Base-by-base conservation (phyloP, 2,113 vertebrate species). In the Hymenochirus boettgeri region DNA sequence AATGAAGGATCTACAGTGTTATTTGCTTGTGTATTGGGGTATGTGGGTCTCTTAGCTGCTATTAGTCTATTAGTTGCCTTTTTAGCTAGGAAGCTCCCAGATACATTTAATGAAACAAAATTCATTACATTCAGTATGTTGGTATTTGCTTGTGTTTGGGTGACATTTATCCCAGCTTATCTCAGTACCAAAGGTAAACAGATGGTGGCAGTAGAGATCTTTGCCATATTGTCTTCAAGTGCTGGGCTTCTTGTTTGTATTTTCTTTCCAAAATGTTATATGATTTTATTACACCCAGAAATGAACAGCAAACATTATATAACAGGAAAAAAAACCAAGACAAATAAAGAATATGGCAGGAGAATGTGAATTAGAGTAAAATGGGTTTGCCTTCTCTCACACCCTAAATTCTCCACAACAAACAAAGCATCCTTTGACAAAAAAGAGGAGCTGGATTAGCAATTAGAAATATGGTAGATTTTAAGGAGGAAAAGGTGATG, bases 101-200 rank as follows among this genome's bases (percentile, higher is more conserved):
- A 74, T 25, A 70, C 54, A 12, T 75, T 75, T 54, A 75, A 75
- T 23, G 73, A 75, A 25, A 45, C 73, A 5, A 72, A 70, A 12
- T 75, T 67, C 12, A 75, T 72, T 10, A 72, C 73, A 18, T 74
- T 74, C 26, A 74, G 69, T 29, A 73, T 75, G 69, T 15, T 71
- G 4, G 57, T 73, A 1, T 75, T 75, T 35, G 70, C 69, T 2
- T 64, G 63, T 50, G 57, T 75, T 4, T 70, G 69, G 72, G 23
- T 73, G 2, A 69, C 63, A 25, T 66, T 66, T 51, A 50, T 57
- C 12, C 71, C 19, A 35, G 70, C 37, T 52, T 71, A 58, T 24
- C 51, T 51, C n/a, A 67, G 70, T 25, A 69, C 69, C 42, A 18
- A 64, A 3, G 73, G 73, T 4, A 61, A 73, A 55, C 48, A 73